phyloP scores from a whole-genome alignment of 1,140 invertebrate genomes.

The Drosophila melanica region DNA sequence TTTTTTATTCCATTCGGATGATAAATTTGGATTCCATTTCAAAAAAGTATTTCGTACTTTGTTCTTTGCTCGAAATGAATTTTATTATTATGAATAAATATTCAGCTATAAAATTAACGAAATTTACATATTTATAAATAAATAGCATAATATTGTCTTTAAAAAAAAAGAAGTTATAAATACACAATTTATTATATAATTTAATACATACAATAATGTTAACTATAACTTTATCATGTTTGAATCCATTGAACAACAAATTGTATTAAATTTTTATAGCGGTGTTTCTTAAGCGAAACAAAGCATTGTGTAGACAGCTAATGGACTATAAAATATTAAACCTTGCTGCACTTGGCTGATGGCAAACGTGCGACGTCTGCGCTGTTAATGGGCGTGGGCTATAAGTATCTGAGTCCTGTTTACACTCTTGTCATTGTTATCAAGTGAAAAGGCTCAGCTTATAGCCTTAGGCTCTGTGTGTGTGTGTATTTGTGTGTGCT shows the following conservation, averaged over 20 bases:
- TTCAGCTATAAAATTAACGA: no score
- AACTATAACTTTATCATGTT: no score
- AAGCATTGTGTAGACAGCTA: not conserved
- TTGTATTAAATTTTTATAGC: not conserved
- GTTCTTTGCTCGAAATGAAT: no score
- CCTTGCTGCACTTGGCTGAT: not conserved
- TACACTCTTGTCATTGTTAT: slow-evolving; percentile 68
- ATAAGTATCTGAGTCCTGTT: slow-evolving; percentile 40
- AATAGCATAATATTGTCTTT: no score
- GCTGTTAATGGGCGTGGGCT: slow-evolving; percentile 16
- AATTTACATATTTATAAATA: no score
- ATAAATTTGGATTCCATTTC: slow-evolving; percentile 16
- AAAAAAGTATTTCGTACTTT: not conserved
- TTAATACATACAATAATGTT: no score
- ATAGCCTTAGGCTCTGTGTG: slow-evolving; percentile 35
- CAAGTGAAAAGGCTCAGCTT: slow-evolving; percentile 64
- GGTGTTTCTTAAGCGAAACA: not conserved
- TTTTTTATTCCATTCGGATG: slow-evolving; percentile 6
- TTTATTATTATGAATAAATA: no score
- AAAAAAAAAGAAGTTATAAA: no score
- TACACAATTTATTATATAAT: no score
- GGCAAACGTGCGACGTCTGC: not conserved
- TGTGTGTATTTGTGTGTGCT: slow-evolving; percentile 41
- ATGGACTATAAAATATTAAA: slow-evolving; percentile 7
- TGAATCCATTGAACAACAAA: no score